Conservation (phyloP, 2,113 vertebrate species). For the Apteryx owenii region DNA sequence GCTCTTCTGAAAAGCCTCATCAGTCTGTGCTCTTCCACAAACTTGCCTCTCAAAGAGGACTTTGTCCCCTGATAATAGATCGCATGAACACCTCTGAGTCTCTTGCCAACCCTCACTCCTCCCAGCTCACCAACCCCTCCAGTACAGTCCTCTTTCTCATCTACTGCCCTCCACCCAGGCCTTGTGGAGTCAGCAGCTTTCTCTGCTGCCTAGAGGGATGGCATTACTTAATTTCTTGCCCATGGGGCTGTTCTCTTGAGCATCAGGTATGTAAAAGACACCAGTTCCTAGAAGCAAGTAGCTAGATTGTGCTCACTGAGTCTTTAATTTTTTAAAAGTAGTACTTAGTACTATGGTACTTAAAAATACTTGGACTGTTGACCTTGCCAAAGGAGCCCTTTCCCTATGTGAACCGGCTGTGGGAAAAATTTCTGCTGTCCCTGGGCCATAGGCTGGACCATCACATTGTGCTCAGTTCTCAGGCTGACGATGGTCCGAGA, state of each 20-base stretch:
- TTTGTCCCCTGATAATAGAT: not conserved
- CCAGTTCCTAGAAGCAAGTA: not conserved
- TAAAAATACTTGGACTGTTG: not conserved
- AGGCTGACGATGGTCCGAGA: not conserved
- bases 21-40: not conserved
- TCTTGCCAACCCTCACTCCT: not conserved
- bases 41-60: not conserved
- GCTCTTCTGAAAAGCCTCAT: not conserved
- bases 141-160: too few species aligned
- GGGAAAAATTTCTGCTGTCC: too few species aligned
- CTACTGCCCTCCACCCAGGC: not conserved
- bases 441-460: rapidly evolving
- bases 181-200: not conserved
- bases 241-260: not conserved
- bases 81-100: not conserved
- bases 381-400: not conserved
- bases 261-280: not conserved
- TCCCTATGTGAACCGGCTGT: not conserved
- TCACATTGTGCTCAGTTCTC: not conserved
- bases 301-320: not conserved
- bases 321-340: not conserved
- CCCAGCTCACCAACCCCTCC: not conserved
- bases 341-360: not conserved
- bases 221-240: not conserved
- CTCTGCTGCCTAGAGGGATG: rapidly evolving